These are phyloP conservation scores for Eutolmus rufibarbis DNA, from an alignment of 2,888 invertebrate species.

Conservation along the genomic window DNA sequence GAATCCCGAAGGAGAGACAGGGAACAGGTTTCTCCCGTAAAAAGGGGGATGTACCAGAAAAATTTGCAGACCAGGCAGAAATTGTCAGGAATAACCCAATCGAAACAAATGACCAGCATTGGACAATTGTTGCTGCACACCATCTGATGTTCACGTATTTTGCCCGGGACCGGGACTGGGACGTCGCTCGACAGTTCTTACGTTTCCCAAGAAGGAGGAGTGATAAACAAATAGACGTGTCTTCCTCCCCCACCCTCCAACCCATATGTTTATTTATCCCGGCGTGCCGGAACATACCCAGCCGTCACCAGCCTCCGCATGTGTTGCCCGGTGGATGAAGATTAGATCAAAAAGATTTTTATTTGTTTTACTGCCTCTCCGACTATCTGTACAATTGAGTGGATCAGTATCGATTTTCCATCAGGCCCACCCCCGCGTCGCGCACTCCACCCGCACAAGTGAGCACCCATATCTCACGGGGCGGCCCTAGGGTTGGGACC, in stretches of 20 bases:
- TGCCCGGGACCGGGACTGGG: background rate
- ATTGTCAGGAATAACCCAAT: constrained; percentile 41
- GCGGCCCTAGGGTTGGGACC: background rate
- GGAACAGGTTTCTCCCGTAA: background rate
- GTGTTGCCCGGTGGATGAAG: constrained; percentile 21
- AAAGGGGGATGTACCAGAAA: background rate
- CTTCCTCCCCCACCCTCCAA: background rate
- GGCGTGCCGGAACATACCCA: background rate
- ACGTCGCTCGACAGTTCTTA: background rate
- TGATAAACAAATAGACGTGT: constrained; percentile 36
- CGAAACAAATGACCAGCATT: constrained; percentile 42
- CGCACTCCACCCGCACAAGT: background rate
- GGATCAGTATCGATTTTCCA: constrained; percentile 44
- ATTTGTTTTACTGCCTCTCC: constrained; percentile 38
- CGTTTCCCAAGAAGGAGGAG: background rate
- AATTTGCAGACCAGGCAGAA: constrained; percentile 13
- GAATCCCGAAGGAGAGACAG: background rate
- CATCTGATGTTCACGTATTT: constrained; percentile 41
- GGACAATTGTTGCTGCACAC: constrained; percentile 42
- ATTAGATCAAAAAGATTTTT: constrained; percentile 43
- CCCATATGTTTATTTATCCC: constrained; percentile 18
- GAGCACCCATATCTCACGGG: background rate
- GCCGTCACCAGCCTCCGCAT: background rate
- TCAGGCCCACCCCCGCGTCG: constrained; percentile 13
- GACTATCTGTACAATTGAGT: constrained; percentile 42